Conservation (phyloP, 2,113 vertebrate species). For the Podarcis cretensis region DNA sequence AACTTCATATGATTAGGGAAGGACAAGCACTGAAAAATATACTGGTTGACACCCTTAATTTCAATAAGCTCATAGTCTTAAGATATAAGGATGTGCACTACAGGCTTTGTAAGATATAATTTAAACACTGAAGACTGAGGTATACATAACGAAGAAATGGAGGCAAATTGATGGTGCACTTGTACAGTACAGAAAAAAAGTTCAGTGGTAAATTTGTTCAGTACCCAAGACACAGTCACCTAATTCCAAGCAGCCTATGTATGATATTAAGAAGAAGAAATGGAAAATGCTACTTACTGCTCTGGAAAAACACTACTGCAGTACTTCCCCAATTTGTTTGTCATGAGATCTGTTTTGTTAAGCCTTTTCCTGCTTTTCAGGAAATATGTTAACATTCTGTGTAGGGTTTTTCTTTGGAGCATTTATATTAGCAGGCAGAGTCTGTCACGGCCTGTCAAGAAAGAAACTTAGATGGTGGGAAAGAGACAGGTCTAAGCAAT, state of each 20-base stretch:
- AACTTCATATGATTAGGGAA: not conserved
- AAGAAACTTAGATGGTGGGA: not conserved
- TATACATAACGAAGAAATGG: not conserved
- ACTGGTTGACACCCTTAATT: not conserved
- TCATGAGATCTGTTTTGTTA: constrained; percentile 62
- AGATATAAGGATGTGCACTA: not conserved
- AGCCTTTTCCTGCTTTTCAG: constrained; percentile 69
- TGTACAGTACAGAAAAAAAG: not conserved
- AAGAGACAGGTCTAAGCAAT: not conserved
- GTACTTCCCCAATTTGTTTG: constrained; percentile 47
- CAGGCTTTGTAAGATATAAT: not conserved
- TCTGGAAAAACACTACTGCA: constrained; percentile 9
- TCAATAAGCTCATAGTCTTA: not conserved
- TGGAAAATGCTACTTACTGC: constrained; percentile 52
- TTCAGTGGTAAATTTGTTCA: constrained; percentile 38
- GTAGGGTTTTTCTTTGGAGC: constrained; percentile 37
- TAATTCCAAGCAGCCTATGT: not conserved
- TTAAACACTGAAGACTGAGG: not conserved
- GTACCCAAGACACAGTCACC: not conserved
- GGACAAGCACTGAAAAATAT: not conserved
- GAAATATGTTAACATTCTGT: constrained; percentile 52
- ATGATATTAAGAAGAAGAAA: constrained; percentile 5
- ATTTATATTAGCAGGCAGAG: constrained; percentile 23
- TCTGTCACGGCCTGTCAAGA: constrained; percentile 39
- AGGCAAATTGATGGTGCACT: not conserved